These are phyloP conservation scores for Zygogramma bicolorata DNA, from an alignment of 2,888 invertebrate genomes.

Conservation along the genomic window DNA sequence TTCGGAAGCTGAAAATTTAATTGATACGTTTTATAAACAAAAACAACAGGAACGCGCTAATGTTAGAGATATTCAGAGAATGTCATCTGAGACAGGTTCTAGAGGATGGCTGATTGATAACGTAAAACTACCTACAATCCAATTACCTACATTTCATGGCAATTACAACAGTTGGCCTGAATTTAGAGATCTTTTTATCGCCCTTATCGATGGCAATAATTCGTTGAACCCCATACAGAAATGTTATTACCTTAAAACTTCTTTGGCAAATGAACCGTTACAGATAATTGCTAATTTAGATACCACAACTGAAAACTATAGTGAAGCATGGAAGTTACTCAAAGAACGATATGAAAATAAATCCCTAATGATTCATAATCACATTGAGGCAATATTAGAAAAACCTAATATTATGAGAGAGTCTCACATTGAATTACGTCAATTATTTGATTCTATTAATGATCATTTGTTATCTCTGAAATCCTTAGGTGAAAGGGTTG, in stretches of 20 bases:
- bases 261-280: background rate
- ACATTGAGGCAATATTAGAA: background rate
- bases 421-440: background rate
- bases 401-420: background rate
- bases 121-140: background rate
- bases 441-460: background rate
- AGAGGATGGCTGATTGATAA: background rate
- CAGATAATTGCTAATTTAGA: constrained; percentile 14
- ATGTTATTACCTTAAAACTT: constrained; percentile 25
- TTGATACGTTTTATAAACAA: background rate
- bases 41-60: background rate
- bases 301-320: constrained; percentile 12
- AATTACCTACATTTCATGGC: background rate
- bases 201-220: background rate
- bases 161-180: constrained; percentile 26
- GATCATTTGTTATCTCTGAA: background rate
- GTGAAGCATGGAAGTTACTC: constrained; percentile 3
- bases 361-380: constrained; percentile 14
- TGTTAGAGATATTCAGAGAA: background rate
- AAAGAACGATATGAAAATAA: constrained; percentile 24
- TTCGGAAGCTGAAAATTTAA: background rate
- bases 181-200: constrained; percentile 28
- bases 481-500: background rate
- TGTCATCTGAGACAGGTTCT: background rate
- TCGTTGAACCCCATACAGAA: constrained; percentile 3